Percentiles rank a stretch among this genome's conserved stretches.
Conservation (phyloP, 2,797 vertebrate species). For the Protosalanx chinensis region DNA sequence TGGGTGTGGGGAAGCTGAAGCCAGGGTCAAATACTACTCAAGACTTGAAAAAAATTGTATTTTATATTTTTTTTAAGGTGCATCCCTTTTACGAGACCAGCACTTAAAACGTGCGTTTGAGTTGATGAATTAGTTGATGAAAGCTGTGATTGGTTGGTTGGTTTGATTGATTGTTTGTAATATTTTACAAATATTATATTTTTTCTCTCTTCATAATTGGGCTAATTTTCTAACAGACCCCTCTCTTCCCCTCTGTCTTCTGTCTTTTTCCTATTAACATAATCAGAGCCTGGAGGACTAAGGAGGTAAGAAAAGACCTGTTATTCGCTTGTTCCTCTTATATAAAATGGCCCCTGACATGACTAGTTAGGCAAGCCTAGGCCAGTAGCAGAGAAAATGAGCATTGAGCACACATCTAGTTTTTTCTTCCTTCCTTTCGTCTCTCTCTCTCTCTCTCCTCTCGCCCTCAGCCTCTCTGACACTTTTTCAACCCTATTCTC, state of each 20-base stretch:
- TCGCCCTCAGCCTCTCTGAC: slow-evolving; percentile 17
- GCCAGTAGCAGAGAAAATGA: slow-evolving; percentile 46
- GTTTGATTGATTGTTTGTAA: background rate
- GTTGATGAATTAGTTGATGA: background rate
- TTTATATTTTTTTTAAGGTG: background rate
- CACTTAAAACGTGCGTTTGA: slow-evolving; percentile 11
- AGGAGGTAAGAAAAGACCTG: slow-evolving; percentile 63
- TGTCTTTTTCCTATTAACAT: slow-evolving; percentile 45
- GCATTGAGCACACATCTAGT: background rate
- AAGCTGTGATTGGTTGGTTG: background rate
- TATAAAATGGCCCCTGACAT: slow-evolving; percentile 59
- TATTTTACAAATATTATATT: background rate
- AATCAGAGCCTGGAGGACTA: slow-evolving; percentile 31
- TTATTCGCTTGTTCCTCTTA: slow-evolving; percentile 34
- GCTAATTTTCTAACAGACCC: slow-evolving; percentile 10
- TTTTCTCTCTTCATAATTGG: background rate
- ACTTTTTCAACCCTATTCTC: slow-evolving; percentile 21
- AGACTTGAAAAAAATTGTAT: background rate
- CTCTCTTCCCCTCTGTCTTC: background rate
- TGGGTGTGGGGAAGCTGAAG: slow-evolving; percentile 22
- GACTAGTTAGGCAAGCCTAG: slow-evolving; percentile 53
- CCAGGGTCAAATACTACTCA: too few relatives aligned
- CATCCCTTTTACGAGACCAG: slow-evolving; percentile 1
- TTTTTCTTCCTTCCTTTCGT: slow-evolving; percentile 24
- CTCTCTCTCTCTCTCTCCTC: slow-evolving; percentile 3